Evolutionary conservation across 2,797 vertebrate species (phyloP), one percentile per base, ranked within the genome.

Genomic region (Gallinago stenura): DNA sequence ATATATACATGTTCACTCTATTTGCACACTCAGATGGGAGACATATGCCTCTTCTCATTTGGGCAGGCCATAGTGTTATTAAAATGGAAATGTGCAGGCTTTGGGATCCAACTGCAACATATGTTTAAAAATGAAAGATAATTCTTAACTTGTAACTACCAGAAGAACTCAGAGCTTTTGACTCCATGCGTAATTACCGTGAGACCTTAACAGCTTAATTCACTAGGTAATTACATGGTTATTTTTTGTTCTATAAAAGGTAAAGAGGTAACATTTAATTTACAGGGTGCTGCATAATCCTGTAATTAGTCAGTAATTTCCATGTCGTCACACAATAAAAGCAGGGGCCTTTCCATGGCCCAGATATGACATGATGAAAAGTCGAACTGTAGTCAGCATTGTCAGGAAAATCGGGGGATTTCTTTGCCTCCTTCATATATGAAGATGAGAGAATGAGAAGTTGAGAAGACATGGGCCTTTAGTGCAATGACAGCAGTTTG

Each of bases 201-300:
- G 87, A 97, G 97, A 98, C 97, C 97, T 96, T 95, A 89, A 95
- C 89, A 96, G 97, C 97, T 97, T 97, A 97, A 98, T 97, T 98
- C 96, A 97, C 96, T 94, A 95, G 91, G 96, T 98, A 98, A 98
- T 98, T 98, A 98, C 97, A 98, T 45, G 87, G 96, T 96, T 94
- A 92, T 96, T 97, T 97, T 97, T 95, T 96, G 89, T 97, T 97
- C 97, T 97, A 91, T 96, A 95, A 96, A 97, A 98, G 96, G 97
- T 97, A 98, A 97, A 98, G 96, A 98, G 96, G 97, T 97, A 98
- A 97, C 96, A 93, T 98, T 98, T 98, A 97, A 98, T 98, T 98
- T 98, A 89, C 72, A 97, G 95, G 97, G 96, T 96, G 90, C 91
- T 92, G 96, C 91, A 97, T 98, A 98, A 98, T 98, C 97, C 97